Evolutionary conservation across 92 coral and sea anemone species (phyloP).

Genomic region (Phenganax subtilis): DNA sequence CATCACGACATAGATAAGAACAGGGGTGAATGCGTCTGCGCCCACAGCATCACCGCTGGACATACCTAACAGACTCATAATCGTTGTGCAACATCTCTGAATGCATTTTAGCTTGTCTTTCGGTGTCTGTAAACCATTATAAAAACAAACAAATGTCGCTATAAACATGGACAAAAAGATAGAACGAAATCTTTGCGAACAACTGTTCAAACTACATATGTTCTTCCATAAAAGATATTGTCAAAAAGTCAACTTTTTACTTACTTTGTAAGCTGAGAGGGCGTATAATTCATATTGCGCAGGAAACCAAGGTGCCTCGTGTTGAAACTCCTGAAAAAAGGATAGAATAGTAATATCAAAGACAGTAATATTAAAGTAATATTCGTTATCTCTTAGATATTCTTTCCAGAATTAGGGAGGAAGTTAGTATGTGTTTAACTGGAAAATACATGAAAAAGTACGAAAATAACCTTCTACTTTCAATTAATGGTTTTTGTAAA

Average conservation of each 20-base stretch:
- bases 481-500: too few species aligned
- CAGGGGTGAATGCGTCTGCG: constrained; percentile 95
- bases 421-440: too few species aligned
- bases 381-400: too few species aligned
- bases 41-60: constrained; percentile 86
- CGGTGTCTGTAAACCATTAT: constrained; percentile 64
- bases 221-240: not conserved
- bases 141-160: too few species aligned
- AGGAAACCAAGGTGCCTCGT: constrained; percentile 97
- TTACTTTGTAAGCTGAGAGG: constrained; percentile 91
- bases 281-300: constrained; percentile 88
- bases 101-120: constrained; percentile 96
- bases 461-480: too few species aligned
- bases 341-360: not conserved
- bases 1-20: constrained; percentile 80
- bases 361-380: too few species aligned
- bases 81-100: constrained; percentile 91
- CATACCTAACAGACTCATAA: constrained; percentile 91
- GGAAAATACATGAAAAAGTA: too few species aligned
- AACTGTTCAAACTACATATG: too few species aligned
- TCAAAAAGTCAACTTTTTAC: not conserved
- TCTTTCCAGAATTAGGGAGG: too few species aligned
- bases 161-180: too few species aligned
- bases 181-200: too few species aligned
- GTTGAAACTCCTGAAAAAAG: constrained; percentile 63